Evolutionary conservation across 2,113 vertebrate species (phyloP).

Genomic region (Nesogale talazaci): DNA sequence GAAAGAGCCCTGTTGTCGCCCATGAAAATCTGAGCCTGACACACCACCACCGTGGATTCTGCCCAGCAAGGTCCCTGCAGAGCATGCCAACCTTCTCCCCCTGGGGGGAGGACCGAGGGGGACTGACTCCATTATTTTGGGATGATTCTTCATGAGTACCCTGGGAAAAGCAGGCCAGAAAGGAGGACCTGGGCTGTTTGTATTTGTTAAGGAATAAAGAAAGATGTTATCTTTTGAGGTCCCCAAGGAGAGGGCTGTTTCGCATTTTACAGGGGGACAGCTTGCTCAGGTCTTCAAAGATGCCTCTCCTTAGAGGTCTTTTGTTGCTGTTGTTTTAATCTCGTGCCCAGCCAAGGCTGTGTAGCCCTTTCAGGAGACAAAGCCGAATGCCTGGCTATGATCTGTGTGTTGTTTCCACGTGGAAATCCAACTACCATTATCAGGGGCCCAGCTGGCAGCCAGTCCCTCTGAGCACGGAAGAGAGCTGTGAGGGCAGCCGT

Average conservation of each 20-base stretch:
- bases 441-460: background rate
- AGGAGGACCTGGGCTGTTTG: background rate
- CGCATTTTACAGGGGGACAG: background rate
- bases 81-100: background rate
- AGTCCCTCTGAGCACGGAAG: background rate
- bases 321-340: background rate
- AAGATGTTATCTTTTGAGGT: background rate
- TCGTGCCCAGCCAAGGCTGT: background rate
- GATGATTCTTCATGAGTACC: background rate
- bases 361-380: background rate
- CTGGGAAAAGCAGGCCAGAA: background rate
- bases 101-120: accelerated
- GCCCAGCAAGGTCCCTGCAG: background rate
- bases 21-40: background rate
- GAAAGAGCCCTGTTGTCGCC: accelerated
- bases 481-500: background rate
- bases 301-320: background rate
- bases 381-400: background rate
- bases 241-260: background rate
- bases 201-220: background rate
- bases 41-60: background rate
- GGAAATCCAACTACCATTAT: conserved; percentile 32
- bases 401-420: background rate
- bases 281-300: background rate
- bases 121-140: background rate